Evolutionary conservation across 2,113 vertebrate genomes (phyloP).

Genomic region (Elgaria multicarinata): DNA sequence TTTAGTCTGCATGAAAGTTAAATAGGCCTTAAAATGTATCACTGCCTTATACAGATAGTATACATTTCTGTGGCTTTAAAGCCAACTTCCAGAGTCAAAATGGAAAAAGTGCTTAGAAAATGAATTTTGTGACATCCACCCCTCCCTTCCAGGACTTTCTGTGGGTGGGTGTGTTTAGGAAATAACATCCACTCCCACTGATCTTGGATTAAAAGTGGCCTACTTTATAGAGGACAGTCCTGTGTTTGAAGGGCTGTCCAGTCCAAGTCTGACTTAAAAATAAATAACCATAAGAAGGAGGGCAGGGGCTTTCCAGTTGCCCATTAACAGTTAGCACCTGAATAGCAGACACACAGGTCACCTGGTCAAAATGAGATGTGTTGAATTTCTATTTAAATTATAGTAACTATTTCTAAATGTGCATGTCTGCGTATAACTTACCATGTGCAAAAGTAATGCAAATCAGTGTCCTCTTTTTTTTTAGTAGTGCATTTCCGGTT

Average conservation of each 20-base stretch:
- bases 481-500: neutral
- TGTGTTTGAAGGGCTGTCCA: neutral
- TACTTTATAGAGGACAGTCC: neutral
- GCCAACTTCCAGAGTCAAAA: neutral
- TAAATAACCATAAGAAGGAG: neutral
- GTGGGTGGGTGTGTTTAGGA: neutral
- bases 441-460: too few species aligned
- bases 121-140: neutral
- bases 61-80: neutral
- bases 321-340: too few species aligned
- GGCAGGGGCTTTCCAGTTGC: too few species aligned
- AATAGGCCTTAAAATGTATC: neutral
- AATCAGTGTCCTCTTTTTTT: neutral
- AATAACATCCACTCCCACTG: neutral
- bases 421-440: too few species aligned
- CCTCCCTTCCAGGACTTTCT: neutral
- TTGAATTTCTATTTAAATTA: too few species aligned
- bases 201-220: neutral
- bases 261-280: neutral
- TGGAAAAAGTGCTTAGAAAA: neutral
- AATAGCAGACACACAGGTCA: too few species aligned
- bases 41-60: neutral
- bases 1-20: neutral
- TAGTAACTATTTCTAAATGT: neutral
- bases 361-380: too few species aligned